Evolutionary conservation across 2,888 invertebrate genomes (phyloP), one percentile per base, ranked within the genome.

Genomic region (Melinaea menophilus): DNA sequence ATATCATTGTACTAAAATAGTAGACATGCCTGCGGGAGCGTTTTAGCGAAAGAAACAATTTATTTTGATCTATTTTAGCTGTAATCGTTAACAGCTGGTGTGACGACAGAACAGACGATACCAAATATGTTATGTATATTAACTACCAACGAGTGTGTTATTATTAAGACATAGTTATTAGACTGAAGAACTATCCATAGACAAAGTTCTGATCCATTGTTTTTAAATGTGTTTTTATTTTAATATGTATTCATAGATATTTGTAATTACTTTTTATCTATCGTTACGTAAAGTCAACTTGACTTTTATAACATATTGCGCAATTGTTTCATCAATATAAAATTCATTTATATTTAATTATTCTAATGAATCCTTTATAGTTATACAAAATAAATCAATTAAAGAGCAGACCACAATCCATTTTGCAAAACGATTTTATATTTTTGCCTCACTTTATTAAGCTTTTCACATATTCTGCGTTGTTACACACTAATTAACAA

Each of bases 401-500:
- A 41, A 41, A 41, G 2, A 37, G 4, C 31, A 51, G 31, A 51
- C 31, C 51, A 22, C 22, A 22, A 13, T 22, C 51, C 31, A 51
- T 9, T 9, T 22, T n/a, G 12, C 31, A 11, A 51, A 51, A 51
- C n/a, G 22, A 31, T 31, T 51, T 31, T 31, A 51, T 51, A 51
- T 51, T 51, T 51, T 51, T 51, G 51, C 51, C 31, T 56, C 48
- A 33, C 41, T 51, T 59, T 58, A 66, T 62, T 63, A 62, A 58
- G 56, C 63, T 61, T 62, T 60, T 67, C 65, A 62, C 59, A 65
- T 62, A 65, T 62, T 68, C 66, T 65, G 76, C 79, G 79, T 79
- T 75, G 80, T 81, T 81, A 82, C 84, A 81, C 79, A 82, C 86
- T 88, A 87, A 89, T 90, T 88, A 90, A 87, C 85, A 77, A 82